These are phyloP conservation scores for Paratrypauchen microcephalus DNA, from an alignment of 2,797 vertebrate genomes.

Conservation along the genomic window DNA sequence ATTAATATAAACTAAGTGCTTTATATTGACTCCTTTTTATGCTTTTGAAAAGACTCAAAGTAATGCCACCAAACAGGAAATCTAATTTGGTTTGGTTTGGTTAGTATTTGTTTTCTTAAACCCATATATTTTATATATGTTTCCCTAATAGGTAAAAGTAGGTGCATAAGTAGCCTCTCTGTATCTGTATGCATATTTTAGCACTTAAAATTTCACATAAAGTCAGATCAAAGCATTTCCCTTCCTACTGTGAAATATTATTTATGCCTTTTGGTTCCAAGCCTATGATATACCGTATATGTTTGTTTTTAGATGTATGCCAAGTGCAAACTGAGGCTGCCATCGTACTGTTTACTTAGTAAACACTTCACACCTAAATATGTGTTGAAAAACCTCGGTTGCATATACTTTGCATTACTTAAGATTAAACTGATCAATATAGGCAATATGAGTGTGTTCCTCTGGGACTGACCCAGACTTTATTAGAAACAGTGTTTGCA, in stretches of 20 bases:
- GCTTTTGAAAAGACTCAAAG: background rate
- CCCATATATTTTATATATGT: background rate
- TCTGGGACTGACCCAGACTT: conserved; percentile 38
- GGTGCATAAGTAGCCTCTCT: background rate
- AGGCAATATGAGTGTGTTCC: conserved; percentile 34
- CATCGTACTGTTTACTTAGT: conserved; percentile 8
- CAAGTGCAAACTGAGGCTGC: conserved; percentile 2
- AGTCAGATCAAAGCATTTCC: conserved; percentile 2
- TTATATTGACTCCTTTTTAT: background rate
- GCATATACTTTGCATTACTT: conserved; percentile 24
- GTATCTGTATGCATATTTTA: background rate
- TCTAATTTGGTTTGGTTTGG: background rate
- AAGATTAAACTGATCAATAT: conserved; percentile 57
- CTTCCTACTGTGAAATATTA: background rate
- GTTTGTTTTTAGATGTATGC: conserved; percentile 4
- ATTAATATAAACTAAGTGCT: background rate
- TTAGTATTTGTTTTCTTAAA: background rate
- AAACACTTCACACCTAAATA: conserved; percentile 11
- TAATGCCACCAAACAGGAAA: background rate
- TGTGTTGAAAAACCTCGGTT: background rate
- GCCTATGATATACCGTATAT: conserved; percentile 3
- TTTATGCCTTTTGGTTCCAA: background rate
- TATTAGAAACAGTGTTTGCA: conserved; percentile 48
- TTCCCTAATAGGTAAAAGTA: background rate
- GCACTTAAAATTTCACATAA: conserved; percentile 4